Conservation (phyloP, 1,140 invertebrate genomes). For the Mesaphorura yosii region DNA sequence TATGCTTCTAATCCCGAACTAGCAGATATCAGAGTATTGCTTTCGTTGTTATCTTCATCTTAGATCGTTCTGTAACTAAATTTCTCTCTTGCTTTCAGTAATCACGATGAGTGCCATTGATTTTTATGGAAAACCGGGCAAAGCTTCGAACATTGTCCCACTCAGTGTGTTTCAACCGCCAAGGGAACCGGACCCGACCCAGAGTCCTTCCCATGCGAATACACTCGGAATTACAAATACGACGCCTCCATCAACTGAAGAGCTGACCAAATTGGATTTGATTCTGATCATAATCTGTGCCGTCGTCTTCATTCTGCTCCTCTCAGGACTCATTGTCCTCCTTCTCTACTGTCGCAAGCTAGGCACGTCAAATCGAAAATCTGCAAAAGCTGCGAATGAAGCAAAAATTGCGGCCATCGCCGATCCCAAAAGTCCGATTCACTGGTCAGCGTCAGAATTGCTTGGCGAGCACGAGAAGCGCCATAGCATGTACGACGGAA, state of each 20-base stretch:
- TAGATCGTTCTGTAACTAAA: too few species aligned
- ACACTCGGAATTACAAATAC: constrained; percentile 23
- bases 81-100: too few species aligned
- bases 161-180: constrained; percentile 20
- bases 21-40: too few species aligned
- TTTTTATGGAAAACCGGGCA: constrained; percentile 24
- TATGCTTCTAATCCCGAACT: too few species aligned
- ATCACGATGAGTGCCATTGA: constrained; percentile 23
- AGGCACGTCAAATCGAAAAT: constrained; percentile 22
- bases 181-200: constrained; percentile 19
- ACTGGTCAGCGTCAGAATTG: constrained; percentile 28
- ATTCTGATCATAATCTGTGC: constrained; percentile 28
- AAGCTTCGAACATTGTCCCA: constrained; percentile 27
- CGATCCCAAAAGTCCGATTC: constrained; percentile 29
- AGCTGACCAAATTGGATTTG: constrained; percentile 25
- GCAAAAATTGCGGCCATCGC: constrained; percentile 31
- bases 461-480: constrained; percentile 31
- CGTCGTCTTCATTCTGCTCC: constrained; percentile 24
- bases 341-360: constrained; percentile 27
- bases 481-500: constrained; percentile 30
- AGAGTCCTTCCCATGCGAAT: neutral
- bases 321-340: constrained; percentile 26
- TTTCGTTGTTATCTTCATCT: too few species aligned
- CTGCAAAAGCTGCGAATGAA: constrained; percentile 21
- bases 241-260: constrained; percentile 24